Conservation (phyloP, 2,797 vertebrate genomes). For the Sciurus carolinensis region DNA sequence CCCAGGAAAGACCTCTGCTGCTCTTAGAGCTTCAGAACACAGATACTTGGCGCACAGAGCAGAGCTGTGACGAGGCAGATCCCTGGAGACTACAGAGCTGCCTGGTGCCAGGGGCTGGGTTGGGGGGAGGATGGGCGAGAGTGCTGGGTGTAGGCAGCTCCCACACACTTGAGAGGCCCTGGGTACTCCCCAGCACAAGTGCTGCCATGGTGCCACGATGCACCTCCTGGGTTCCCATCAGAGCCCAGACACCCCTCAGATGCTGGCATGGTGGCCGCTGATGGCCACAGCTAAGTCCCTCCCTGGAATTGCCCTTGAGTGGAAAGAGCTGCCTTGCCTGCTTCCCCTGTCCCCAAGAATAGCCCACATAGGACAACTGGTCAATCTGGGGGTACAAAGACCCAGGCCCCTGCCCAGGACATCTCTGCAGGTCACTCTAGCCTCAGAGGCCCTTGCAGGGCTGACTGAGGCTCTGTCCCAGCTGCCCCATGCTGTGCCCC, state of each 20-base stretch:
- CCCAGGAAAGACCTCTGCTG: not conserved
- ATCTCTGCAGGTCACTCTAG: not conserved
- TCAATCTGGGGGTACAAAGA: not conserved
- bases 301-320: not conserved
- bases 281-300: too few relatives aligned
- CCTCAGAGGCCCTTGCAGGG: not conserved
- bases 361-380: not conserved
- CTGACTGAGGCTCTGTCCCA: not conserved
- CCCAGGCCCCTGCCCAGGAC: not conserved
- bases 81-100: not conserved
- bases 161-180: not conserved
- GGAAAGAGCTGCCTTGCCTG: not conserved
- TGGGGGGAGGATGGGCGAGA: not conserved
- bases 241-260: not conserved
- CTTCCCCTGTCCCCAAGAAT: not conserved
- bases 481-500: not conserved
- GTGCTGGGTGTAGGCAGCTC: not conserved
- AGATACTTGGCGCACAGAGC: too few relatives aligned
- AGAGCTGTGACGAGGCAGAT: not conserved
- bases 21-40: not conserved
- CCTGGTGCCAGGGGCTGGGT: not conserved
- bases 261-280: not conserved
- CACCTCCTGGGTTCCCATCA: not conserved
- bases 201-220: fast-evolving
- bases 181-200: not conserved